Conservation (phyloP, 2,113 vertebrate genomes). For the Addax nasomaculatus region DNA sequence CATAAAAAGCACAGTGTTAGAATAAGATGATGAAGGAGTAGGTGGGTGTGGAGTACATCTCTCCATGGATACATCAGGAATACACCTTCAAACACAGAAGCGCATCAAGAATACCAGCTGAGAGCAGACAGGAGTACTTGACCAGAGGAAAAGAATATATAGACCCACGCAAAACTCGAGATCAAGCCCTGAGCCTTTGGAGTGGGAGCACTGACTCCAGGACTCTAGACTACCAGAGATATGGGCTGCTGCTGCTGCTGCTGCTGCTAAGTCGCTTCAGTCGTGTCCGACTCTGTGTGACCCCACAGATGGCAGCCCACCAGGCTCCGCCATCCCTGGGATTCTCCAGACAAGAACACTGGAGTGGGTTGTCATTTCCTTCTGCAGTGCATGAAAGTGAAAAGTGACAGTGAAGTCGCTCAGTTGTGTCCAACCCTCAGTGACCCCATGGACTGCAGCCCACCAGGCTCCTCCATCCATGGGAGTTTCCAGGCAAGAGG, state of each 20-base stretch:
- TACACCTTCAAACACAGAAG: background rate
- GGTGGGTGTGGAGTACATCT: background rate
- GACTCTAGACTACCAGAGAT: background rate
- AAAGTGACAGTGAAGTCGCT: too few relatives aligned
- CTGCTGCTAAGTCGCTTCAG: too few relatives aligned
- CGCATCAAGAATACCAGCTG: background rate
- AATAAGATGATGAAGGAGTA: background rate
- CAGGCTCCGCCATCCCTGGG: too few relatives aligned
- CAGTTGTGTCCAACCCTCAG: accelerated
- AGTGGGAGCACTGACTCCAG: background rate
- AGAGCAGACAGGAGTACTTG: background rate
- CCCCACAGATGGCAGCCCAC: too few relatives aligned
- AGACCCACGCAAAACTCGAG: background rate
- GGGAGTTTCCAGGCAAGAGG: too few relatives aligned
- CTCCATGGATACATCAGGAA: background rate
- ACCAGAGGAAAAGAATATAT: background rate
- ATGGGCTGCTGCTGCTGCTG: too few relatives aligned
- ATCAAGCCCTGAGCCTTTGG: background rate
- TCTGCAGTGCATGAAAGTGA: too few relatives aligned
- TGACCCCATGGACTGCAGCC: too few relatives aligned
- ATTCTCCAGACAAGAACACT: too few relatives aligned
- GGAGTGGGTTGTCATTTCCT: too few relatives aligned
- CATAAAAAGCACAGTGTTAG: background rate
- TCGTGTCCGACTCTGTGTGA: accelerated
- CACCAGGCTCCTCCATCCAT: too few relatives aligned